Evolutionary conservation across 2,888 invertebrate genomes (phyloP), one percentile per base, ranked within the genome.

Genomic region (Eilema depressum): DNA sequence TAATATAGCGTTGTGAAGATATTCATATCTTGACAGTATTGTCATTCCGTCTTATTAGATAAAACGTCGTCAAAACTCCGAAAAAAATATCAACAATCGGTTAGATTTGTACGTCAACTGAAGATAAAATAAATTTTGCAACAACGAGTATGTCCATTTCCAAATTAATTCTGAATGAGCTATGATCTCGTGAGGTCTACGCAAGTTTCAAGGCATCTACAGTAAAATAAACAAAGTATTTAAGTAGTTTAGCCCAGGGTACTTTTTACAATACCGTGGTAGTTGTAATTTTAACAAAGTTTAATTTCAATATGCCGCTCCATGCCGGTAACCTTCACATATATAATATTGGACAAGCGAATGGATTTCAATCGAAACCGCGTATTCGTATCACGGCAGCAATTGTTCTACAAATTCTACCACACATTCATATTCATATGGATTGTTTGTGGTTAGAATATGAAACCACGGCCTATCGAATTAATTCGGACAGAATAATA

Each of bases 401-500:
- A 69, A 72, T 72, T 69, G 72, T 69, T 26, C 63, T 66, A 72
- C 72, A 69, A 66, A 69, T 72, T 71, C 56, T 65, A 68, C 68
- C 68, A 65, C 71, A 71, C 64, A 41, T 63, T 47, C 57, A 62
- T 57, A 68, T 63, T 72, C 72, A 72, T 72, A 57, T n/a, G 61
- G 60, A 65, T 12, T 56, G 57, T 30, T 14, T 72, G 72, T 20
- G 72, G 63, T 69, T 57, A 20, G 65, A 68, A 71, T 68, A 65
- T n/a, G 28, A 72, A 63, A 72, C 62, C 41, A 23, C n/a, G 57
- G 30, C 17, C 26, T 66, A 69, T 68, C 57, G 66, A 68, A 66
- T 71, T 68, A 71, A 62, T 65, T 61, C 60, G 60, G 61, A 14
- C 56, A 25, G 26, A n/a, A 56, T 62, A 69, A 33, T 53, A 30